phyloP scores from a whole-genome alignment of 2,888 invertebrate species.

The Diaperis boleti region DNA sequence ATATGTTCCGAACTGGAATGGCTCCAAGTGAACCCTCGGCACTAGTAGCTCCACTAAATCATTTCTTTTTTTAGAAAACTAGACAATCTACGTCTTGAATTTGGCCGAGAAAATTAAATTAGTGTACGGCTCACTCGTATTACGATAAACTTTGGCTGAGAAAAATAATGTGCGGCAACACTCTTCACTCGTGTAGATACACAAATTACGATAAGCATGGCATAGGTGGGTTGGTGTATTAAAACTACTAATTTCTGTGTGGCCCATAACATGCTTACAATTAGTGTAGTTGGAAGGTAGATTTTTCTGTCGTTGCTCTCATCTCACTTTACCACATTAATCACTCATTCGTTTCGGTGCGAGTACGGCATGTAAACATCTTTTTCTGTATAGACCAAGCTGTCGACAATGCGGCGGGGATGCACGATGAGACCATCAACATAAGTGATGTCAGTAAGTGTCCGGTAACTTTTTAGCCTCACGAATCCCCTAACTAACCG shows the following conservation, averaged over 20 bases:
- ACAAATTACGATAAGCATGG: not conserved
- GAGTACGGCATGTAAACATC: not conserved
- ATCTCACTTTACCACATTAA: not conserved
- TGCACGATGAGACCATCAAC: constrained; percentile 72
- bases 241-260: constrained; percentile 7
- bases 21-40: too few species aligned
- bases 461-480: constrained; percentile 16
- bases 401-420: constrained; percentile 43
- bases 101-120: not conserved
- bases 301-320: not conserved
- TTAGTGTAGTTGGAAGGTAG: constrained; percentile 8
- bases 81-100: too few species aligned
- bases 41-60: too few species aligned
- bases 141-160: too few species aligned
- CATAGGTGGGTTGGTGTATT: constrained; percentile 4
- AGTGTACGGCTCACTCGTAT: too few species aligned
- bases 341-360: not conserved
- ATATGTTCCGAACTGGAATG: too few species aligned
- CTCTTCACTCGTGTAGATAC: not conserved
- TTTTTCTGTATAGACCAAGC: constrained; percentile 20
- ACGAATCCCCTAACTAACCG: constrained; percentile 25
- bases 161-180: too few species aligned
- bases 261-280: constrained; percentile 12
- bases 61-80: not conserved
- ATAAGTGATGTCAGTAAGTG: constrained; percentile 87